Conservation (phyloP, 2,888 invertebrate species). For the Stratiomys singularior region DNA sequence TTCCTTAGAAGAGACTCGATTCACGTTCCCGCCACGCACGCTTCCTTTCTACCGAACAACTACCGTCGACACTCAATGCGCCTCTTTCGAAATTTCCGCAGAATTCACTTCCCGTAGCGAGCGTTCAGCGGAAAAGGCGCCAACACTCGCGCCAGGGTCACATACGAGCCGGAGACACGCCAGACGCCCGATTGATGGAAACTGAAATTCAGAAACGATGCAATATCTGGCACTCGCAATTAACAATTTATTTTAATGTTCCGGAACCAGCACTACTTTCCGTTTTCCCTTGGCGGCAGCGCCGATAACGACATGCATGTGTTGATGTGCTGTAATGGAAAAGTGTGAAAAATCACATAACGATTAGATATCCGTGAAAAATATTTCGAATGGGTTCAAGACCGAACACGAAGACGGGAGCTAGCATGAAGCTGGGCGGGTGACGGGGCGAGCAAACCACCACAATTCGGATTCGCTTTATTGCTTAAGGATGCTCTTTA, state of each 20-base stretch:
- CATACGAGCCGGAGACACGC: background rate
- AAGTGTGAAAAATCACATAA: background rate
- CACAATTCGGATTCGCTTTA: too few relatives aligned
- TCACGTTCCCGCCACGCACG: background rate
- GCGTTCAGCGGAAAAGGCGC: background rate
- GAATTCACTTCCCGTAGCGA: background rate
- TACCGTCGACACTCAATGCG: background rate
- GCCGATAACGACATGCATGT: background rate
- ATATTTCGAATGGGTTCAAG: background rate
- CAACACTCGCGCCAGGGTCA: background rate
- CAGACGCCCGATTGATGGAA: background rate
- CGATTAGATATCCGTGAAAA: background rate
- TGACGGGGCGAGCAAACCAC: too few relatives aligned
- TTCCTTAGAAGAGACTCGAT: background rate
- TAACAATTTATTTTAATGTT: background rate
- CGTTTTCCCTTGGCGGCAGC: background rate
- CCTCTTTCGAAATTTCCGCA: background rate
- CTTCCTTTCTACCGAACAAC: background rate
- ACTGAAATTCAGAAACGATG: background rate
- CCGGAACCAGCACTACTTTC: background rate
- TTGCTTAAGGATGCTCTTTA: too few relatives aligned
- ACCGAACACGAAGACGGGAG: too few relatives aligned
- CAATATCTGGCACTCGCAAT: background rate
- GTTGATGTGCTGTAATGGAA: constrained; percentile 8
- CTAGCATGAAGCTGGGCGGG: too few relatives aligned